These are phyloP conservation scores for Paraescarpia echinospica DNA, from an alignment of 1,140 invertebrate genomes.

Conservation along the genomic window DNA sequence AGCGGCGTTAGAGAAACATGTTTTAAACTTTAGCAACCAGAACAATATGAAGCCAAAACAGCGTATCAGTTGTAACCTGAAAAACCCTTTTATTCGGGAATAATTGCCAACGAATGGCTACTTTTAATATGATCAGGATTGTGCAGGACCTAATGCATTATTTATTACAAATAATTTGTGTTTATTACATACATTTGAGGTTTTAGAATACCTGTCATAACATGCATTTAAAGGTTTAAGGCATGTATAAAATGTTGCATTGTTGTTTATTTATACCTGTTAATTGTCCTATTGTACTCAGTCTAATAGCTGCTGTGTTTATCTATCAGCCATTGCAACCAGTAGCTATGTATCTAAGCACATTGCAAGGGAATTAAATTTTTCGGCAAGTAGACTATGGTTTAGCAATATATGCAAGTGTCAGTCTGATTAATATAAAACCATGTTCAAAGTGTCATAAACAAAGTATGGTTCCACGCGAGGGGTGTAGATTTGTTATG, in stretches of 20 bases:
- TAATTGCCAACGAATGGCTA: not conserved
- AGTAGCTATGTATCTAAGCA: too few species aligned
- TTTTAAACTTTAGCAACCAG: not conserved
- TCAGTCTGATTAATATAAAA: not conserved
- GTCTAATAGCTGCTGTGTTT: too few species aligned
- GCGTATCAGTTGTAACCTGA: not conserved
- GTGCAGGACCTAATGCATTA: not conserved
- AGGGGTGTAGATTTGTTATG: not conserved
- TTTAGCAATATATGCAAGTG: not conserved
- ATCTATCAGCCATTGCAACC: too few species aligned
- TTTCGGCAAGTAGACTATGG: not conserved
- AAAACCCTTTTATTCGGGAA: not conserved
- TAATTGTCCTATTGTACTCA: too few species aligned
- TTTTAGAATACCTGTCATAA: not conserved
- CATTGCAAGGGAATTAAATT: not conserved
- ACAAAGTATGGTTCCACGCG: not conserved
- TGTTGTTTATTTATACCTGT: too few species aligned
- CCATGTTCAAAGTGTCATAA: not conserved
- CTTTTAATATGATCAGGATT: not conserved
- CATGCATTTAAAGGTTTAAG: not conserved
- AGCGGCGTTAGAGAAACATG: not conserved
- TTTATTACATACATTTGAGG: not conserved
- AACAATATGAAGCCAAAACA: not conserved
- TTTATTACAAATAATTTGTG: not conserved
- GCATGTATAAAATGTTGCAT: too few species aligned